Base-by-base conservation (phyloP, 2,888 invertebrate genomes). In the Busseola fusca region DNA sequence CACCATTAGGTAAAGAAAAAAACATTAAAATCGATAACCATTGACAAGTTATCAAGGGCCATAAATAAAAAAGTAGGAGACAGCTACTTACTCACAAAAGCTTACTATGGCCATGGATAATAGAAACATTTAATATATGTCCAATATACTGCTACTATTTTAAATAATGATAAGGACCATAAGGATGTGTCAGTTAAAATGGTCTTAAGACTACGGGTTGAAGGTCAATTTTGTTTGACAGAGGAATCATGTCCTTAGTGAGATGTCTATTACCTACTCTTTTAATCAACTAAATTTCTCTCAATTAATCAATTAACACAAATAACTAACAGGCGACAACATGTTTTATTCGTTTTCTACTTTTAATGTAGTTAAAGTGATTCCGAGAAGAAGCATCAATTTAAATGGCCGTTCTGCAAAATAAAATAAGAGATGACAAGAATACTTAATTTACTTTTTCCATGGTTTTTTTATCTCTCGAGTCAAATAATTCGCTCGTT, bases 171-270 rank as follows among this genome's bases (percentile, higher is more conserved):
- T 64, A 48, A 66, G 62, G 65, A 76, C 84, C 83, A 87, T 81
- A 73, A 76, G 81, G 80, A 79, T 74, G 60, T 80, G 81, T 83
- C 81, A 77, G 83, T 86, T 87, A 79, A 86, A 84, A 78, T 75
- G 68, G 71, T 83, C 7, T 37, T 77, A n/a, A n/a, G n/a, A n/a
- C 76, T 70, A 70, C 76, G 76, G 90, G 87, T 89, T 89, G 88
- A 91, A 90, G 90, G 90, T 88, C 87, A 88, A 78, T 80, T 84
- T 85, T 80, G 74, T 83, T 81, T 77, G 78, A 82, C 69, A 76
- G 66, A 81, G 73, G 85, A 87, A 86, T 83, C 74, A 82, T 78
- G 76, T 81, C 74, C 64, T 78, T 83, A 76, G 68, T 65, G 64
- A 70, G 65, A 14, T 62, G 66, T 77, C 71, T 66, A 78, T 76